Evolutionary conservation across 2,797 vertebrate genomes (phyloP), one percentile per base, ranked within the genome.

Genomic region (Iguana delicatissima): DNA sequence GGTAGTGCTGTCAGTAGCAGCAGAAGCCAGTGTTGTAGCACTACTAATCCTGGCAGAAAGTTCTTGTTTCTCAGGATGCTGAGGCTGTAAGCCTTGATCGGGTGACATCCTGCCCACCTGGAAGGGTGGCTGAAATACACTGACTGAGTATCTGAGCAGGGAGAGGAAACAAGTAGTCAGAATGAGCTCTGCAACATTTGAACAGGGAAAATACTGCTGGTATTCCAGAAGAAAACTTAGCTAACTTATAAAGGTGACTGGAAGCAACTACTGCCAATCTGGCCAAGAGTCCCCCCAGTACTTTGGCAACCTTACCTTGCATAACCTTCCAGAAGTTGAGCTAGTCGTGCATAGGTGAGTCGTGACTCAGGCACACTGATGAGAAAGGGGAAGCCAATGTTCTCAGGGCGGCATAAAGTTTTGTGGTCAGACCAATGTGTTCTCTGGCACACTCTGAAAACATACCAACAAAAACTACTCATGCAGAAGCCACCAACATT

Each of bases 111-210:
- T 97, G 26, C 98, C 99, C 14, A 98, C 98, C 95, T 99, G 98
- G 96, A 98, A 99, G 0, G 99, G 99, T 87, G 99, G 99, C 96
- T 99, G 99, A 97, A 99, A 99, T 89, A 99, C 99, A 0, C 99
- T 98, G 94, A 99, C 98, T 0, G 99, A 99, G 97, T 99, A 99
- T 97, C 99, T 99, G 94, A 95, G 12, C 20, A 35, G 81, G 35
- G 52, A 67, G 12, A 69, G 72, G 9, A 67, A 20, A 29, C 13
- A 76, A 62, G 80, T 24, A 42, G 62, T 95, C 84, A 95, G 90
- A 82, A 81, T 10, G 6, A 1, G 12, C 52, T 38, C 72, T 29
- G 59, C 42, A 76, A 35, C 6, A 35, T n/a, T 80, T 29, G 35
- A 14, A 52, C 29, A 29, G 16, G 20, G 32, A 46, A 59, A 10